Evolutionary conservation across 2,797 vertebrate genomes (phyloP).

Genomic region (Coccyzus lansbergi): DNA sequence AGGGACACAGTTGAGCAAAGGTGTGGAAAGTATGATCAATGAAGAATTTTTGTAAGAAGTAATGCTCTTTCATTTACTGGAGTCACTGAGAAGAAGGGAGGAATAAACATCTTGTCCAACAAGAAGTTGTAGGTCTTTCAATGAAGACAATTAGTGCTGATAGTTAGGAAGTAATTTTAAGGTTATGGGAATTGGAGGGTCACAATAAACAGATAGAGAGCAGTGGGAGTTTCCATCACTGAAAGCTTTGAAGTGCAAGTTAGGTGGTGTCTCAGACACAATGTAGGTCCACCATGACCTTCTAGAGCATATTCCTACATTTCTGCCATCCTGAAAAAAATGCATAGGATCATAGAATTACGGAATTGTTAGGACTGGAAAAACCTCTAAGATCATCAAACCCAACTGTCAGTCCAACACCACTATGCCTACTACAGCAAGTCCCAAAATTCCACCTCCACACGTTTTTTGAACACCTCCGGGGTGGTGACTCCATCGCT

Average conservation of each 20-base stretch:
- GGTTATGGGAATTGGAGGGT: background rate
- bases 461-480: too few species aligned
- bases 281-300: background rate
- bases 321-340: fast-evolving
- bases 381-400: too few species aligned
- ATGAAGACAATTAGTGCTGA: background rate
- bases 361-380: too few species aligned
- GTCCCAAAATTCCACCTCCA: too few species aligned
- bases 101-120: background rate
- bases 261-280: background rate
- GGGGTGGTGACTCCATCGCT: too few species aligned
- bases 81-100: background rate
- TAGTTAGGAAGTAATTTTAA: fast-evolving
- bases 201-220: background rate
- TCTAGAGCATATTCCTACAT: fast-evolving
- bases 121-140: background rate
- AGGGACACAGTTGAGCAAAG: background rate
- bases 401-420: too few species aligned
- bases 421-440: too few species aligned
- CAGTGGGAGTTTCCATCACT: background rate
- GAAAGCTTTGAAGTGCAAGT: background rate
- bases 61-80: background rate
- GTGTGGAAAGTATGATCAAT: background rate
- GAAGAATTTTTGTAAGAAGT: background rate
- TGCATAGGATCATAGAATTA: too few species aligned